These are phyloP conservation scores for Danio jaintianensis DNA, from an alignment of 2,797 vertebrate species.

Conservation along the genomic window DNA sequence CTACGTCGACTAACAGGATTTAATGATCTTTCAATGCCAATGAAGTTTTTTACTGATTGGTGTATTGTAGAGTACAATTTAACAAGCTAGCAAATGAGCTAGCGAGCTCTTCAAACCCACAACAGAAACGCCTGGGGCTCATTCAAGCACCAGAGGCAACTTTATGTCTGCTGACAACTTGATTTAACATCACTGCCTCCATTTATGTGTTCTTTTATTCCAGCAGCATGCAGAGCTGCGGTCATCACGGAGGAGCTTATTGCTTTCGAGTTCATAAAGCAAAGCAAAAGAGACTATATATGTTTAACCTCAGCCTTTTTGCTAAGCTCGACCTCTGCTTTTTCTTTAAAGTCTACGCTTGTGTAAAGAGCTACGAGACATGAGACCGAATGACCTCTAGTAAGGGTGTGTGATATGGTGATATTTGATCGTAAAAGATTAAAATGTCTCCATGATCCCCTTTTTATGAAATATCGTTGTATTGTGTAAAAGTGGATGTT, in stretches of 20 bases:
- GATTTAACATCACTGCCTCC: conserved; percentile 38
- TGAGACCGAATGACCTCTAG: background rate
- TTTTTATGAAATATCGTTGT: too few species aligned
- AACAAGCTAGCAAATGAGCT: conserved; percentile 43
- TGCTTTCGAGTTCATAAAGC: conserved; percentile 14
- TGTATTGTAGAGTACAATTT: conserved; percentile 13
- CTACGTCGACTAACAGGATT: background rate
- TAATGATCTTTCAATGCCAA: conserved; percentile 30
- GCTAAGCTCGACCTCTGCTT: background rate
- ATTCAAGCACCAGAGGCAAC: conserved; percentile 42
- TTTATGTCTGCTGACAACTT: conserved; percentile 50
- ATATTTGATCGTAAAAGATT: background rate
- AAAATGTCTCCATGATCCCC: background rate
- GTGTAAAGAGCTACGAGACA: background rate
- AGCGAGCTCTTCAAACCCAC: conserved; percentile 42
- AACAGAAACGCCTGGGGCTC: conserved; percentile 36
- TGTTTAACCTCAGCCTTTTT: background rate
- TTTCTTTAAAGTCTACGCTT: background rate
- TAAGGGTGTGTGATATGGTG: too few species aligned
- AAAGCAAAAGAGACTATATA: background rate
- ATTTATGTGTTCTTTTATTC: background rate
- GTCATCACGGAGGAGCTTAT: conserved; percentile 7
- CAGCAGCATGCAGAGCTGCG: conserved; percentile 24
- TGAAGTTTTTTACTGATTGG: conserved; percentile 35
- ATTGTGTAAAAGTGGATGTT: too few species aligned